A percentile compares a stretch with the other conserved stretches of the same genome.
Evolutionary conservation across 2,113 vertebrate species (phyloP).

Genomic region (Cnemophilus loriae): DNA sequence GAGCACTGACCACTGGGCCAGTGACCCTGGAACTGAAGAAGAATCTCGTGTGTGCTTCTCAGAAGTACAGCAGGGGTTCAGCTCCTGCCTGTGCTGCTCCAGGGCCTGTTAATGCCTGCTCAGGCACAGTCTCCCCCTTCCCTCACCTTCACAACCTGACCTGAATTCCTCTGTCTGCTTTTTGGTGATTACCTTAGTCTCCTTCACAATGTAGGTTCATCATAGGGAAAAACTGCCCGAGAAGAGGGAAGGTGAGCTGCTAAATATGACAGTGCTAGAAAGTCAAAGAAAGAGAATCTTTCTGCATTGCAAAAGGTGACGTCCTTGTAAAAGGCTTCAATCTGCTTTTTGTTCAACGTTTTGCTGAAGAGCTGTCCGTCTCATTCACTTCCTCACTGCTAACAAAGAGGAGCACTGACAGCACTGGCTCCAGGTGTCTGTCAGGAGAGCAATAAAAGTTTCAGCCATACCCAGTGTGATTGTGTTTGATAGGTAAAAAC

Average conservation of each 20-base stretch:
- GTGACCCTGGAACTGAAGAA: background rate
- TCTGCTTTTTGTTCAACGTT: slow-evolving; percentile 48
- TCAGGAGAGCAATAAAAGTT: slow-evolving; percentile 48
- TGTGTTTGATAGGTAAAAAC: slow-evolving; percentile 16
- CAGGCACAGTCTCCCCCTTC: background rate
- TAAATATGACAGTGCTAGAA: background rate
- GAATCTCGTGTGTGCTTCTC: background rate
- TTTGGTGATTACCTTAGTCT: background rate
- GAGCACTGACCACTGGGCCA: background rate
- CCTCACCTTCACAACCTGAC: background rate
- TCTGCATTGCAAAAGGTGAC: slow-evolving; percentile 30
- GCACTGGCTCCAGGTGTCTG: slow-evolving; percentile 55
- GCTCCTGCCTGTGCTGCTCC: background rate
- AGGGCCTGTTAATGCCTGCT: background rate
- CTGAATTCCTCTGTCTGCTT: background rate
- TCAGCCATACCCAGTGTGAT: background rate
- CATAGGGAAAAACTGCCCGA: background rate
- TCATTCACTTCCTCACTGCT: slow-evolving; percentile 5
- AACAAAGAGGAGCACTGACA: slow-evolving; percentile 40
- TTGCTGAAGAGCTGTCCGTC: background rate
- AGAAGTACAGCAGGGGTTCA: slow-evolving; percentile 1
- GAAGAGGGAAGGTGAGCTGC: background rate
- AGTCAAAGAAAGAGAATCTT: slow-evolving; percentile 20
- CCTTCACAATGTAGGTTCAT: background rate
- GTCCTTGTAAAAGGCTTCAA: slow-evolving; percentile 42